A percentile compares a stretch with the other conserved stretches of the same genome.
These are phyloP conservation scores for Acronicta leporina DNA, from an alignment of 2,888 invertebrate species.

Conservation along the genomic window DNA sequence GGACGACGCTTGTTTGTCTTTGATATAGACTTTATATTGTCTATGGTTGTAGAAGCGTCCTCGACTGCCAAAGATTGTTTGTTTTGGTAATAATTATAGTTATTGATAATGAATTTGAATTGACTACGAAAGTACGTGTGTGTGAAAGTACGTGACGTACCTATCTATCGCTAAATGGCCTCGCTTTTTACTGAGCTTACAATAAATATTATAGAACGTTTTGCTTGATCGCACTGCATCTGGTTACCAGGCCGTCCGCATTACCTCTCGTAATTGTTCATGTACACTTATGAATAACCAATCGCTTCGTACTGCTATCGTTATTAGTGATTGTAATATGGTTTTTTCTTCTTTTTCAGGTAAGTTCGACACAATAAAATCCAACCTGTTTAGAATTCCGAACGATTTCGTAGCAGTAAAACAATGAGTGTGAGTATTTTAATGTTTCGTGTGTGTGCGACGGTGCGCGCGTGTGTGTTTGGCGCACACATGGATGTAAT, in stretches of 20 bases:
- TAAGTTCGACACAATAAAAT: slow-evolving; percentile 77
- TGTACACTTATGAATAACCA: slow-evolving; percentile 60
- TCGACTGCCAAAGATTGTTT: too few species aligned
- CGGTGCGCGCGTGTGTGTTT: slow-evolving; percentile 14
- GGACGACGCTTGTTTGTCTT: too few species aligned
- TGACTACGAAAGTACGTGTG: too few species aligned
- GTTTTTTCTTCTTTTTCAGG: slow-evolving; percentile 76
- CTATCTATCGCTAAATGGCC: too few species aligned
- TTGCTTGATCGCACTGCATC: slow-evolving; percentile 36
- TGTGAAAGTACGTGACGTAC: too few species aligned
- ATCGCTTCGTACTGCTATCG: slow-evolving; percentile 54
- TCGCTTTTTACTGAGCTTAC: background rate
- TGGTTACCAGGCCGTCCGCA: slow-evolving; percentile 32
- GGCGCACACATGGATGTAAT: slow-evolving; percentile 22
- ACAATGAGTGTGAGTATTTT: slow-evolving; percentile 65
- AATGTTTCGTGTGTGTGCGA: slow-evolving; percentile 34
- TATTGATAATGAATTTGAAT: too few species aligned
- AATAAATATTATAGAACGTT: slow-evolving; percentile 31
- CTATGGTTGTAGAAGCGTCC: too few species aligned
- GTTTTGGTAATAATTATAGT: too few species aligned
- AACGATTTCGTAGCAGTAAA: slow-evolving; percentile 60
- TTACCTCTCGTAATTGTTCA: slow-evolving; percentile 44
- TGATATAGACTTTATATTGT: too few species aligned
- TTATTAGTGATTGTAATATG: slow-evolving; percentile 72
- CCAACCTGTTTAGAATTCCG: slow-evolving; percentile 69